Base-by-base conservation (phyloP, 30 jellyfish, hydroid and myxozoan genomes). In the Turritopsis rubra region DNA sequence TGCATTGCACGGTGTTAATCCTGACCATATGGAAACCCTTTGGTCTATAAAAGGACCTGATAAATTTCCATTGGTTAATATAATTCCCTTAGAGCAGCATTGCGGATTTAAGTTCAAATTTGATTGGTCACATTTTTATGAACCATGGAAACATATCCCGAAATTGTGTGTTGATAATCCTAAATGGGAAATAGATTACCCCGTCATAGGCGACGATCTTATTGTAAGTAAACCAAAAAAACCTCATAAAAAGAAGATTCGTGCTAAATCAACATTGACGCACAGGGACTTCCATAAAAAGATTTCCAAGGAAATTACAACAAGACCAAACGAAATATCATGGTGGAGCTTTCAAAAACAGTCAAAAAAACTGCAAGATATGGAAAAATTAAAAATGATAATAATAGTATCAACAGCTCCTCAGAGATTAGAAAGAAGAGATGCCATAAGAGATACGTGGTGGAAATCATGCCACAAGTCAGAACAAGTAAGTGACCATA, bases 1-100 rank as follows among this genome's bases (percentile, higher is more conserved):
- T 1, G 97, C 91, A 18, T 73, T 90, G 53, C 97, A 90, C 65
- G 97, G 97, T 16, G 86, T 89, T 73, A 85, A 85, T 76, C 92
- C 95, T 3, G 88, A 85, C 60, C 78, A 78, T 1, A 85, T 79
- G 97, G 29, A 88, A 68, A 18, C 53, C 26, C 75, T 90, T 7
- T 90, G 97, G 97, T 81, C 22, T n/a, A 68, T 7, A 41, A 41
- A 41, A 41, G 60, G 13, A 41, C 60, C 60, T 13, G 13, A 41
- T 41, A 13, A 5, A 41, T 41, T 41, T 41, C 60, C 60, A 41
- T 41, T 41, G 60, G 5, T 41, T 41, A 41, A 41, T 41, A 41
- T 41, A 41, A 41, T 41, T 3, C 60, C 60, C 60, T 13, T 41
- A 3, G 60, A 41, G 13, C 60, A 41, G 60, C 23, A 30, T 29